Conservation (phyloP, 2,797 vertebrate genomes). For the Kryptopterus vitreolus region DNA sequence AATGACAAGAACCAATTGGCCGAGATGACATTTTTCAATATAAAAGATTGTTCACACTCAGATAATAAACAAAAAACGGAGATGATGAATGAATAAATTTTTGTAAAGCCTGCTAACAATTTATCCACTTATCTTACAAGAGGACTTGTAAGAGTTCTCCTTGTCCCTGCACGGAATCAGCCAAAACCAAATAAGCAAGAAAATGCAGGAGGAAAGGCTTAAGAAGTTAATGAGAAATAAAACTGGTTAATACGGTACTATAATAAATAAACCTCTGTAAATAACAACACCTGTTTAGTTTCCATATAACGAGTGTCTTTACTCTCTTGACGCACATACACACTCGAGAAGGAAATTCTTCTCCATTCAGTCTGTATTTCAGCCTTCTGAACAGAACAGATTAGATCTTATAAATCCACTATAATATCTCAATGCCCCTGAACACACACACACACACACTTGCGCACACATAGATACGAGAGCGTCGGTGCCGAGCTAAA, state of each 20-base stretch:
- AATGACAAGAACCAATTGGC: too few species aligned
- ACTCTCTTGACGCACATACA: neutral
- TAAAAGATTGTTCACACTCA: too few species aligned
- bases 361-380: conserved; percentile 18
- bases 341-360: neutral
- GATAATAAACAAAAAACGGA: too few species aligned
- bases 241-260: neutral
- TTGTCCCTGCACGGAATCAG: too few species aligned
- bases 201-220: neutral
- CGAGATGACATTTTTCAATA: too few species aligned
- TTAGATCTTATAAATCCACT: conserved; percentile 18
- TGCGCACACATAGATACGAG: conserved; percentile 14
- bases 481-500: neutral
- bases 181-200: neutral
- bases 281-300: neutral
- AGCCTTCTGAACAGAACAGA: conserved; percentile 1
- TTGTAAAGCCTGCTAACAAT: too few species aligned
- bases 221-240: too few species aligned
- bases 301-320: neutral
- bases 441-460: neutral
- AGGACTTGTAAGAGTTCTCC: too few species aligned
- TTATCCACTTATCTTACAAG: too few species aligned
- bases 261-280: too few species aligned
- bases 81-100: too few species aligned
- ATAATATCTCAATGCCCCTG: neutral